These are phyloP conservation scores for Perca schrenkii DNA, from an alignment of 2,113 vertebrate genomes.

Conservation along the genomic window DNA sequence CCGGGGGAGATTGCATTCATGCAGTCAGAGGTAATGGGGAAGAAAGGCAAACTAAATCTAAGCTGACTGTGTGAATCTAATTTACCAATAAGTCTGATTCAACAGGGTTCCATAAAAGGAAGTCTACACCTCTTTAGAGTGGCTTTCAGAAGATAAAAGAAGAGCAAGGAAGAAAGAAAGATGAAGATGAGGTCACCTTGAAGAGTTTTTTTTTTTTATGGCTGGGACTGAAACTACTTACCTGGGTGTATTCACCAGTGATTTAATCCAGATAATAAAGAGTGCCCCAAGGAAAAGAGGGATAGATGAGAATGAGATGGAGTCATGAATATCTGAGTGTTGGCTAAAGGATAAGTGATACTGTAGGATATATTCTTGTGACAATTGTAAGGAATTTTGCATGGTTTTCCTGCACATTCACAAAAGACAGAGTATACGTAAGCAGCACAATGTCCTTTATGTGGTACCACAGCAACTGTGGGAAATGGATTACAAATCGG, in stretches of 20 bases:
- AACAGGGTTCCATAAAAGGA: constrained; percentile 44
- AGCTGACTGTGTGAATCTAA: constrained; percentile 66
- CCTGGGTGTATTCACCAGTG: constrained; percentile 12
- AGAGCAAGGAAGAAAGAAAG: constrained; percentile 3
- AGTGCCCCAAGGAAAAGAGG: not conserved
- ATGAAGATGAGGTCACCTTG: constrained; percentile 60
- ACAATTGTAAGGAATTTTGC: too few relatives aligned
- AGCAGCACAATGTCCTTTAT: too few relatives aligned
- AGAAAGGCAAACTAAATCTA: constrained; percentile 59
- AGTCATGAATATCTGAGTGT: not conserved
- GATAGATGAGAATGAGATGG: not conserved
- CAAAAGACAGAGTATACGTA: too few relatives aligned
- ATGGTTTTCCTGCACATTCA: too few relatives aligned
- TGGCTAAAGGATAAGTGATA: constrained; percentile 1
- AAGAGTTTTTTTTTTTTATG: constrained; percentile 26
- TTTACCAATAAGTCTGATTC: constrained; percentile 60
- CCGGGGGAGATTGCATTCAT: constrained; percentile 39
- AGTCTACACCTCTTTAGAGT: constrained; percentile 37
- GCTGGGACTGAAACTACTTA: constrained; percentile 7
- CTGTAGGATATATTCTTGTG: not conserved
- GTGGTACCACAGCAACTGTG: too few relatives aligned
- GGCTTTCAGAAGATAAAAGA: constrained; percentile 20
- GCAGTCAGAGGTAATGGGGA: constrained; percentile 66
- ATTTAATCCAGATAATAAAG: not conserved
- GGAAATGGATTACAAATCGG: too few relatives aligned